Evolutionary conservation across 1,140 invertebrate genomes (phyloP), one percentile per base, ranked within the genome.

Genomic region (Drosophila nasuta): DNA sequence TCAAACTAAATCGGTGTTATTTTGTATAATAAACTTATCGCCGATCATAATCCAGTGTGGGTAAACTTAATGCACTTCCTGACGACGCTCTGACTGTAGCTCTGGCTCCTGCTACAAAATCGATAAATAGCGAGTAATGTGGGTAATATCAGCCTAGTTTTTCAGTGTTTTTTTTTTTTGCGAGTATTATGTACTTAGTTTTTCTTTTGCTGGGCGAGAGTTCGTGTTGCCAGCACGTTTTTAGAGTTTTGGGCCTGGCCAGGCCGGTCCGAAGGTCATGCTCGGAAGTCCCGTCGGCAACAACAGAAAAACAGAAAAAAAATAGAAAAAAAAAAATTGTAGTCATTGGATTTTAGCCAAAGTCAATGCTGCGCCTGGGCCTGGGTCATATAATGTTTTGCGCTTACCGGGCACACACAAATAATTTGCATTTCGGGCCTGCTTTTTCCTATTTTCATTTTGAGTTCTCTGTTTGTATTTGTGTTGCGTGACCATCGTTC

Each of bases 181-280:
- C 20, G 3, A 25, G 20, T 25, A 25, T 25, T 60, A 10, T 75
- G 65, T 68, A 41, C 38, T 57, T 56, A 17, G 33, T 69, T 30
- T 13, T 58, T 46, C 38, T 13, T 57, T 17, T 17, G 15, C 15
- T 17, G 15, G 15, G 15, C 15, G 15, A 17, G 15, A 17, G 15
- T 17, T 57, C 54, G 54, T n/a, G 57, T 59, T 58, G 56, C 56
- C 52, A 38, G 52, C 52, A 56, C 52, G 52, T 56, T 54, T 67
- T 57, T n/a, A 43, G 28, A 57, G 51, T 38, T 46, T 25, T 57
- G 33, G 15, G 54, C 54, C 35, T 33, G 28, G 52, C 69, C 45
- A 62, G 45, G 10, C 57, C 46, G 49, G n/a, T 17, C 69, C 74
- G 70, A 77, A 77, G 75, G 75, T 77, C 75, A 68, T 62, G 69